Conservation (phyloP, 1,140 invertebrate genomes). For the Platyscapa corneri region DNA sequence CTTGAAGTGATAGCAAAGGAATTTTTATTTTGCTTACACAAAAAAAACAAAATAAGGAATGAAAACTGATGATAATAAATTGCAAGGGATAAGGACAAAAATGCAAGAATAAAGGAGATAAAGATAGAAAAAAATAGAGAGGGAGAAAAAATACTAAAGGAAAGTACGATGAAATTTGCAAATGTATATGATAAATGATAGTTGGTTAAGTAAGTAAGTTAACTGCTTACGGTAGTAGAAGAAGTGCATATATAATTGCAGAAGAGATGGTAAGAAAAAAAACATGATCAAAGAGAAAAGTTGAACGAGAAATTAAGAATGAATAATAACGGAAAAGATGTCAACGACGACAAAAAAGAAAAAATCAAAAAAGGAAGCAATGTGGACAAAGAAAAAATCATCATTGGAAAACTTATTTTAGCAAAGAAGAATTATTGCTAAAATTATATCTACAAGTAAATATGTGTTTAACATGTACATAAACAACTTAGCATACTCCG, state of each 20-base stretch:
- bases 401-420: constrained; percentile 72
- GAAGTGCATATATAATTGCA: constrained; percentile 39
- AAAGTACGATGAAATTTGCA: constrained; percentile 45
- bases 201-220: constrained; percentile 68
- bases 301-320: constrained; percentile 34
- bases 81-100: constrained; percentile 44
- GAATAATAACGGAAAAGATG: not conserved
- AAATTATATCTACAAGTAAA: constrained; percentile 67
- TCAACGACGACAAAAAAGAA: not conserved
- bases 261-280: constrained; percentile 47
- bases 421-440: constrained; percentile 66
- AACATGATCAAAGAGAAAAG: not conserved
- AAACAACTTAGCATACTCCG: constrained; percentile 56
- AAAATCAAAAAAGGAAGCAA: not conserved
- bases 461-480: constrained; percentile 66
- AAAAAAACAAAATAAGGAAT: constrained; percentile 23
- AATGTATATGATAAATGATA: constrained; percentile 71
- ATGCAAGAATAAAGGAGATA: constrained; percentile 42
- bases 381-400: constrained; percentile 64
- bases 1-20: not conserved
- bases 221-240: constrained; percentile 64
- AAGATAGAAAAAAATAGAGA: constrained; percentile 30
- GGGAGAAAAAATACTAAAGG: constrained; percentile 54
- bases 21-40: constrained; percentile 10
- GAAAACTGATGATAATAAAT: constrained; percentile 41